Evolutionary conservation across 2,888 invertebrate species (phyloP), one percentile per base, ranked within the genome.

Genomic region (Mellilla xanthometata): DNA sequence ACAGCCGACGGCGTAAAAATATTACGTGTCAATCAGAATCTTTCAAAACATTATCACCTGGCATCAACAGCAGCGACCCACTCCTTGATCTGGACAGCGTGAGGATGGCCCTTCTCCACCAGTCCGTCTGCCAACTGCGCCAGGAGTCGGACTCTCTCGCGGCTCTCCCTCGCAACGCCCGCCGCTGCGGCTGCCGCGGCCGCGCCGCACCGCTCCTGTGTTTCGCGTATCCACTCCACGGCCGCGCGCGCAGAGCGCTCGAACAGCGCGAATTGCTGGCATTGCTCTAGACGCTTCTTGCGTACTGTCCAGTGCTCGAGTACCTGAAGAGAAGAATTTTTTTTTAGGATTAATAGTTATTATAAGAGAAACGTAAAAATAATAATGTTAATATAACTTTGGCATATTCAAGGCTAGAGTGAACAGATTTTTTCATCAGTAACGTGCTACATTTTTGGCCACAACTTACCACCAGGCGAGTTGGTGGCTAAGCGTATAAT

Each of bases 141-240:
- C 32, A 99, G 91, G 51, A 99, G 82, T 62, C 98, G 96, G 27
- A 99, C 99, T 49, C 97, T 93, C 77, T 99, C 99, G 45, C 97
- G 92, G 7, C 97, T 98, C 90, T 98, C 98, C 81, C 98, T 96
- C 26, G 98, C 98, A 13, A 96, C 96, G 39, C 95, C 95, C 62
- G 96, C 96, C 13, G 86, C 88, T 1, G 86, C 87, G 3, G 77
- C 87, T 23, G 87, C 86, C 1, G 88, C 88, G 2, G 87, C 87
- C 26, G 86, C 86, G 5, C 88, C 88, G 62, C 88, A 88, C 0
- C 88, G 78, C 72, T 89, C 88, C 70, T 89, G 88, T 40, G 97
- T 97, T 81, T 98, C 98, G 60, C 96, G 95, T 65, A 99, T 98
- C 99, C 99, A 99, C 81, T 98, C 98, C 45, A 99, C 94, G 0